Evolutionary conservation across 35 echinoderm and acorn worm species (phyloP).

Genomic region (Eucidaris tribuloides): DNA sequence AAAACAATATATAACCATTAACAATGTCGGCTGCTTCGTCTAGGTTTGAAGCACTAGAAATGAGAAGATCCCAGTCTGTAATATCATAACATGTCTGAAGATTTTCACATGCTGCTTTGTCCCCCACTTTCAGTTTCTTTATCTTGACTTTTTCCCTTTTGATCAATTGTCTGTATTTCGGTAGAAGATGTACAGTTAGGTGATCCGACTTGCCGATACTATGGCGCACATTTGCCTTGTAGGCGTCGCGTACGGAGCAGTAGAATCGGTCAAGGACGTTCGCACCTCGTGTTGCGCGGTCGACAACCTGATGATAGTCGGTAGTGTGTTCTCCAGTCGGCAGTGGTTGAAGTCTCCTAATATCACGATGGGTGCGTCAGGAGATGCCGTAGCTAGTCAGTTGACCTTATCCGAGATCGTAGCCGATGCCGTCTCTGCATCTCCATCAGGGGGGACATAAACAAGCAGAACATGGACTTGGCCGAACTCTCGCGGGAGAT

Average conservation of each 20-base stretch:
- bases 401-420: background rate
- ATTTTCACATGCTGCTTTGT: background rate
- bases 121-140: constrained; percentile 22
- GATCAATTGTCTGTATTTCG: constrained; percentile 9
- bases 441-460: constrained; percentile 11
- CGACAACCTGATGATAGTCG: constrained; percentile 11
- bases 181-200: constrained; percentile 4
- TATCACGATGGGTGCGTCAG: constrained; percentile 13
- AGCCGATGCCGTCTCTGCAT: constrained; percentile 1
- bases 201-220: constrained; percentile 20
- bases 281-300: background rate
- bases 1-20: background rate
- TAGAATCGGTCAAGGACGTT: constrained; percentile 33
- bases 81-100: constrained; percentile 22
- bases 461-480: constrained; percentile 15
- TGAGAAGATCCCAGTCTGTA: background rate
- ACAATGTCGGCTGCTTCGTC: background rate
- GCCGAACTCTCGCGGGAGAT: constrained; percentile 19
- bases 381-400: background rate
- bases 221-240: constrained; percentile 2
- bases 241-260: constrained; percentile 1
- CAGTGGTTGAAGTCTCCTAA: constrained; percentile 37
- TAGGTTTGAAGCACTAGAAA: background rate
- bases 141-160: constrained; percentile 2
- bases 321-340: background rate